These are phyloP conservation scores for Forbesichthys papilliferus DNA, from an alignment of 2,113 vertebrate genomes.

Conservation along the genomic window DNA sequence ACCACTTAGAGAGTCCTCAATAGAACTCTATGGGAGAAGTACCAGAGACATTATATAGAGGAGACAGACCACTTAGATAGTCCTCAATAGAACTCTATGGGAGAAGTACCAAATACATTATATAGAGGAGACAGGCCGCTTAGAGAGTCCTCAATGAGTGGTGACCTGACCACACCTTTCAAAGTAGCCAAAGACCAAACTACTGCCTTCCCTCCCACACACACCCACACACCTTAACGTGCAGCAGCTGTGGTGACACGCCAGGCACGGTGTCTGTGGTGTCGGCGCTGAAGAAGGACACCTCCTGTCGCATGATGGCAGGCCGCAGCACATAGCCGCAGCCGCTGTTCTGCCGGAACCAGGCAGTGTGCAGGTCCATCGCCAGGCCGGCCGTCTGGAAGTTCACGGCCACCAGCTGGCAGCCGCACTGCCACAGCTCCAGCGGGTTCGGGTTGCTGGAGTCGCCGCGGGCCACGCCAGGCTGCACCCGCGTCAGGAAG, in stretches of 20 bases:
- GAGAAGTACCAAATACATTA: too few species aligned
- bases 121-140: too few species aligned
- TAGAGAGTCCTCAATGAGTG: too few species aligned
- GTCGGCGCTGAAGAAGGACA: constrained; percentile 93
- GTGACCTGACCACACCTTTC: too few species aligned
- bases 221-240: constrained; percentile 67
- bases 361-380: constrained; percentile 94
- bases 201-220: too few species aligned
- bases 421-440: constrained; percentile 95
- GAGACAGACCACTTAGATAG: too few species aligned
- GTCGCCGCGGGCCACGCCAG: constrained; percentile 90
- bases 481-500: constrained; percentile 87
- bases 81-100: too few species aligned
- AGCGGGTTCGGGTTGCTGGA: constrained; percentile 96
- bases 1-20: too few species aligned
- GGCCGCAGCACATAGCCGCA: constrained; percentile 91
- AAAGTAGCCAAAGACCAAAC: too few species aligned
- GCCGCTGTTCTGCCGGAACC: constrained; percentile 93
- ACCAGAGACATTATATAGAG: too few species aligned
- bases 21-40: too few species aligned
- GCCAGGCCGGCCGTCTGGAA: constrained; percentile 92
- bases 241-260: constrained; percentile 91
- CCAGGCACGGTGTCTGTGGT: constrained; percentile 91
- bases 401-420: constrained; percentile 95
- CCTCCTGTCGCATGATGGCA: constrained; percentile 92